Evolutionary conservation across 2,113 vertebrate genomes (phyloP).

Genomic region (Phylloscopus trochilus): DNA sequence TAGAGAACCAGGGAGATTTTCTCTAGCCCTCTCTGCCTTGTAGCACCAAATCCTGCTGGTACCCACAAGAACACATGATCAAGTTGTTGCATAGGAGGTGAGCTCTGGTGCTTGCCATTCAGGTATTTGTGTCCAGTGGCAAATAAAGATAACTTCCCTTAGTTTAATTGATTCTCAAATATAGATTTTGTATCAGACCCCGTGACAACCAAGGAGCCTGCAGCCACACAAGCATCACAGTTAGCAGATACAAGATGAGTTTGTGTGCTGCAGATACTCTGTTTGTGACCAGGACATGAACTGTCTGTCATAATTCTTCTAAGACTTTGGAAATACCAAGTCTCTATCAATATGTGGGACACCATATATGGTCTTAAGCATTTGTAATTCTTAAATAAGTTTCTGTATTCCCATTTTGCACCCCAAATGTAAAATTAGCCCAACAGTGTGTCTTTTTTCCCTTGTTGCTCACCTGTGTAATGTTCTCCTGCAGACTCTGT

Average conservation of each 20-base stretch:
- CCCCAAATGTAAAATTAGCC: neutral
- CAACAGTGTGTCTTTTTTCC: fast-evolving
- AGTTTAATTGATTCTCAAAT: neutral
- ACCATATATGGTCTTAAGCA: neutral
- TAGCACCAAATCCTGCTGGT: neutral
- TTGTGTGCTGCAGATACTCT: neutral
- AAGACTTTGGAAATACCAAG: neutral
- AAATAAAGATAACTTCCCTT: neutral
- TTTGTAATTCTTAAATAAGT: neutral
- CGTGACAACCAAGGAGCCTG: fast-evolving
- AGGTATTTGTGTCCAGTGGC: neutral
- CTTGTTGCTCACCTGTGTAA: neutral
- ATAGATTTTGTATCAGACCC: neutral
- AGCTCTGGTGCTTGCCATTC: neutral
- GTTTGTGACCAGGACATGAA: neutral
- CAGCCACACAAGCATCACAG: no score
- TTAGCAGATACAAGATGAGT: neutral
- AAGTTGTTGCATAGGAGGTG: neutral
- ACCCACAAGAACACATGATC: neutral
- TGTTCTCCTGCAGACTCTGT: neutral
- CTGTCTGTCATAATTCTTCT: neutral
- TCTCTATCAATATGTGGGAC: fast-evolving
- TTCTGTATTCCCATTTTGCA: neutral
- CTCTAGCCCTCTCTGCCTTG: neutral
- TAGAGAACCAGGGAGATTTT: neutral